Conservation (phyloP, 1,140 invertebrate species). For the Bombus soroeensis region DNA sequence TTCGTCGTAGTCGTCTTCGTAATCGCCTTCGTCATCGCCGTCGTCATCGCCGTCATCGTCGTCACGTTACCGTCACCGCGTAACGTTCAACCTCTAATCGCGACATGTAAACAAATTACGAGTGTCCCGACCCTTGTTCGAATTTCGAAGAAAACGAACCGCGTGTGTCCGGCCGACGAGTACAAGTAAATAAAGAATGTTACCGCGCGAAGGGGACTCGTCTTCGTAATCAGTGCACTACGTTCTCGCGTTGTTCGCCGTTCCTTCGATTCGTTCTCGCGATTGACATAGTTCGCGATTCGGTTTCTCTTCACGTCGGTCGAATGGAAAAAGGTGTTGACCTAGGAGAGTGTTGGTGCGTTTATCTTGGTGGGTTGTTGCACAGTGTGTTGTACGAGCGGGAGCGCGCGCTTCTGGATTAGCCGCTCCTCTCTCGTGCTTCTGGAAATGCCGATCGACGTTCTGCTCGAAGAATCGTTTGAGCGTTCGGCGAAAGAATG, state of each 20-base stretch:
- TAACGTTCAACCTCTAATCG: too few relatives aligned
- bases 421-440: conserved; percentile 72
- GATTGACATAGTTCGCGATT: background rate
- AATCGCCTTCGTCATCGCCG: background rate
- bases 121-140: background rate
- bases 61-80: background rate
- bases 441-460: conserved; percentile 36
- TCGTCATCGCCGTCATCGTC: background rate
- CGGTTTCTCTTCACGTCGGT: background rate
- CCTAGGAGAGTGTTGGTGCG: conserved; percentile 3
- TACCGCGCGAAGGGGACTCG: background rate
- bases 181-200: conserved; percentile 31
- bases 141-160: background rate
- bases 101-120: conserved; percentile 30
- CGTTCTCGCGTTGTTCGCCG: background rate
- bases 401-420: conserved; percentile 77
- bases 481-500: conserved; percentile 56
- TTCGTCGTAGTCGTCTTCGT: background rate
- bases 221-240: background rate
- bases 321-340: conserved; percentile 6
- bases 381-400: conserved; percentile 38
- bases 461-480: conserved; percentile 17
- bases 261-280: background rate
- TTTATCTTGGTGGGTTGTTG: background rate
- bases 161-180: background rate